These are phyloP conservation scores for Eucriotettix oculatus DNA, from an alignment of 2,888 invertebrate species.

Conservation along the genomic window DNA sequence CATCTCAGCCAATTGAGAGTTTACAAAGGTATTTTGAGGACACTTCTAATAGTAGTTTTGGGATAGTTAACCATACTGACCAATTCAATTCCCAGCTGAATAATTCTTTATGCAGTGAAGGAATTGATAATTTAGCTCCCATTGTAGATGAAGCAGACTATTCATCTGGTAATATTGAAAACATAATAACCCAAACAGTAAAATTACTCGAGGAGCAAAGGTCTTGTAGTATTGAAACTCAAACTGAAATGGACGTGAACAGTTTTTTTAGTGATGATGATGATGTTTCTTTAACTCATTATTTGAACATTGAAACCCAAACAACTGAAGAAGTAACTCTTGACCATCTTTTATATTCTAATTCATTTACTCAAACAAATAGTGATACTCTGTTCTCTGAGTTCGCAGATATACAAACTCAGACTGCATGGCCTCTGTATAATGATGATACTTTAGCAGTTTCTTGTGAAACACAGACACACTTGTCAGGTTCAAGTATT, in stretches of 20 bases:
- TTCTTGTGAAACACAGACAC: conserved; percentile 42
- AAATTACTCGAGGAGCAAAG: conserved; percentile 19
- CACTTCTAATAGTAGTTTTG: conserved; percentile 4
- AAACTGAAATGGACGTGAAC: conserved; percentile 31
- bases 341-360: conserved; percentile 27
- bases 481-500: conserved; percentile 2
- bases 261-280: conserved; percentile 10
- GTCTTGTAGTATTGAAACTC: conserved; percentile 40
- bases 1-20: conserved; percentile 15
- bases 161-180: conserved; percentile 17
- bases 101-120: conserved; percentile 13
- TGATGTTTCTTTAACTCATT: conserved; percentile 9
- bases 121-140: conserved; percentile 19
- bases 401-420: conserved; percentile 45
- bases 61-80: neutral
- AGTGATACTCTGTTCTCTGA: conserved; percentile 34
- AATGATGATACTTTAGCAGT: conserved; percentile 32
- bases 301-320: conserved; percentile 17
- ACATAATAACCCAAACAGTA: neutral
- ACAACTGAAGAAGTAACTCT: conserved; percentile 26
- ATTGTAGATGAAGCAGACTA: conserved; percentile 21
- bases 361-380: conserved; percentile 36
- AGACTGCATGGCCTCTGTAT: conserved; percentile 38
- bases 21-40: conserved; percentile 9
- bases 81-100: neutral